Evolutionary conservation across 2,113 vertebrate genomes (phyloP), one percentile per base, ranked within the genome.

Genomic region (Triplophysa rosa): DNA sequence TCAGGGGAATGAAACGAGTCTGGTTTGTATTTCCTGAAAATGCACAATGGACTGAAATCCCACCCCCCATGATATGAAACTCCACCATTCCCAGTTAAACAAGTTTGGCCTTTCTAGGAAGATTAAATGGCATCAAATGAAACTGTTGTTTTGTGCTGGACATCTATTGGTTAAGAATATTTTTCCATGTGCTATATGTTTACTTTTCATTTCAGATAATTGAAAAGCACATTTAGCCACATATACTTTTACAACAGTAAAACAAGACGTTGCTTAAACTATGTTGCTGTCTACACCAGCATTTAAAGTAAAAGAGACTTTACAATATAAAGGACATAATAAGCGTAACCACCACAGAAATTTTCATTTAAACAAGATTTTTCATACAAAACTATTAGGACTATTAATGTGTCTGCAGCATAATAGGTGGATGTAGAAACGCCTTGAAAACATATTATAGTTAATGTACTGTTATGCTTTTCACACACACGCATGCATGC

Each of bases 21-120:
- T 7, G 62, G 62, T 23, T 19, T 77, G 74, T 65, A 64, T 65
- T 77, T 65, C 24, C 1, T 49, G 21, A 75, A 11, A 24, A 75
- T 24, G 1, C 9, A 71, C 4, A 21, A n/a, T 64, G 40, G 24
- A 77, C 45, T 65, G 45, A 33, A 65, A 17, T 45, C 62, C 74
- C 23, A 62, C 19, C 1, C 19, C 1, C 40, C 5, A 26, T 26
- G 37, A 47, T 23, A 0, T 23, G 14, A 11, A 12, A 66, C 24
- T 75, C 8, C 45, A 77, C 19, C 19, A 2, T 0, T 65, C 12
- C 7, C 24, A n/a, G 17, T 23, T 42, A 8, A 19, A 8, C 21
- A 73, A n/a, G 58, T 61, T 14, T 40, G 29, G 13, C 29, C 70
- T 73, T 45, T 8, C 40, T 73, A 42, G 13, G n/a, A 59, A 59